These are phyloP conservation scores for Emydura subglobosa DNA, from an alignment of 2,113 vertebrate genomes.

Conservation along the genomic window DNA sequence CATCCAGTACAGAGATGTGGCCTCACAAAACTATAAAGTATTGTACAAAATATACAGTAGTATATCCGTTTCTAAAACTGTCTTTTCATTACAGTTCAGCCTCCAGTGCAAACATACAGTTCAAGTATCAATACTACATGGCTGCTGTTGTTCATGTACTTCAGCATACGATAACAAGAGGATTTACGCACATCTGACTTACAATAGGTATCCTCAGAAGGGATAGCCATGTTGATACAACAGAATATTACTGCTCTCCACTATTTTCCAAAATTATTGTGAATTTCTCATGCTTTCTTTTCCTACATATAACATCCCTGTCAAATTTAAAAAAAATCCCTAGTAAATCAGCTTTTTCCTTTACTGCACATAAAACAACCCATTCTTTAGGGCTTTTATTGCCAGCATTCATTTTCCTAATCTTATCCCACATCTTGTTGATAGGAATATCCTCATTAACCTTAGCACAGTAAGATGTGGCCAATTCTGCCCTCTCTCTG, in stretches of 20 bases:
- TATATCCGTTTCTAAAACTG: neutral
- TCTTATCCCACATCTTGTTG: slow-evolving; percentile 68
- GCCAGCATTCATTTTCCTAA: slow-evolving; percentile 38
- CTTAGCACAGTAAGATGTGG: slow-evolving; percentile 37
- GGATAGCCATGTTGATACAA: slow-evolving; percentile 32
- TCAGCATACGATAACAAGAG: accelerated
- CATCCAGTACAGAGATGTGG: accelerated
- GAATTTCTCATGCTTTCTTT: slow-evolving; percentile 29
- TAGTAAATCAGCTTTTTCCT: slow-evolving; percentile 31
- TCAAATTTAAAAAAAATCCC: slow-evolving; percentile 21
- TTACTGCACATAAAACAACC: neutral
- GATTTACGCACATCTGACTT: neutral
- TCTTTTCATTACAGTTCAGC: neutral
- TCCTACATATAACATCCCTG: neutral
- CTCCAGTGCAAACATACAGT: neutral
- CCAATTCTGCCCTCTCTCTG: neutral
- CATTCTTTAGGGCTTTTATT: slow-evolving; percentile 33
- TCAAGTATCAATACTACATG: neutral
- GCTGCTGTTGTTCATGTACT: neutral
- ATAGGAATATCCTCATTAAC: slow-evolving; percentile 55
- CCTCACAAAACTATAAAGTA: neutral
- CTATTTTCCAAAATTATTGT: neutral
- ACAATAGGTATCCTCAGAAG: neutral
- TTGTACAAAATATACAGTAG: neutral
- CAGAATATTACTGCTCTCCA: neutral